Evolutionary conservation across 2,888 invertebrate genomes (phyloP), one percentile per base, ranked within the genome.

Genomic region (Balanococcus diminutus): DNA sequence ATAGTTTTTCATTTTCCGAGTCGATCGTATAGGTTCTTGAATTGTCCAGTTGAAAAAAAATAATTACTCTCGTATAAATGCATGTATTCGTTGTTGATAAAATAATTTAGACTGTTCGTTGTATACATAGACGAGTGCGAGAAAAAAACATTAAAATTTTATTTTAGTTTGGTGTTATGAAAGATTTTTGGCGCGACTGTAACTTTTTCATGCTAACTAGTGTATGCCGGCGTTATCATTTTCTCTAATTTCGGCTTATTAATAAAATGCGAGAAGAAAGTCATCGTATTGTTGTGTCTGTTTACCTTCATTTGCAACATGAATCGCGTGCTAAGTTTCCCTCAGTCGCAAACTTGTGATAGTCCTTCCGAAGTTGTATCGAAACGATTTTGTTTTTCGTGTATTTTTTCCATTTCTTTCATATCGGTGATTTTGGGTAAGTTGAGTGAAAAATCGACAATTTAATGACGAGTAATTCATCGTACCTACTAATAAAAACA

Each of bases 271-370:
- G 75, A 79, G 75, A 79, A 36, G 25, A 79, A 79, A 79, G 36
- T 79, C 28, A 36, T 79, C 75, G 9, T 79, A 79, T 32, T 79
- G 31, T 72, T 72, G 72, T 72, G 75, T 79, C n/a, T 36, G 75
- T 79, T 79, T 79, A 32, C 75, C 36, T 28, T 79, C 75, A 79
- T 79, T n/a, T 19, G 36, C 36, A 19, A 79, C 75, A 86, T 86
- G 86, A 86, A 86, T 82, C 86, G 86, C n/a, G 86, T 86, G 46
- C 61, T 86, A 4, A 86, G 86, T 39, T 86, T 86, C 32, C 86
- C 86, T 22, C 86, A 86, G 67, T 81, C 81, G 4, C 86, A 86
- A 14, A 51, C 86, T 28, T 86, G 86, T 61, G 86, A 86, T 32
- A 56, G 61, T 56, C 81, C 86, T 2, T 81, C 81, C 9, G 86